A percentile compares a stretch with the other conserved stretches of the same genome.
Evolutionary conservation across 1,140 invertebrate species (phyloP).

Genomic region (Contarinia nasturtii): DNA sequence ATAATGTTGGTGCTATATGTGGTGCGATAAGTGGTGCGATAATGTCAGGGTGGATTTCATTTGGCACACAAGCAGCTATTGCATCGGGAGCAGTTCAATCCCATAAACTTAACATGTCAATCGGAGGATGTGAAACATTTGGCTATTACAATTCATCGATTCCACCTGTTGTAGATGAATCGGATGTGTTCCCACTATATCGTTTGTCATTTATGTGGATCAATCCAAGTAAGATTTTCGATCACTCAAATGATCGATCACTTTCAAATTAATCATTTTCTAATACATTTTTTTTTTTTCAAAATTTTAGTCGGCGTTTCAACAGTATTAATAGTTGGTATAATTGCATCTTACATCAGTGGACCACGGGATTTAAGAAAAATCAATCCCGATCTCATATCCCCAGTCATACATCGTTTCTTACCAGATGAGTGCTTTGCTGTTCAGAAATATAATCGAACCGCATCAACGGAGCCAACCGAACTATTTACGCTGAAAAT

Average conservation of each 20-base stretch:
- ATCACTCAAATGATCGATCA: too few relatives aligned
- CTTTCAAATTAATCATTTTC: conserved; percentile 9
- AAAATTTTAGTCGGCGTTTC: conserved; percentile 29
- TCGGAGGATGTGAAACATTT: conserved; percentile 17
- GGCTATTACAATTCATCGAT: conserved; percentile 9
- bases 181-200: conserved; percentile 43
- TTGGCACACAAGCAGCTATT: conserved; percentile 29
- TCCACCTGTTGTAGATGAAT: conserved; percentile 23
- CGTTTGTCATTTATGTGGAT: conserved; percentile 59
- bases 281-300: too few relatives aligned
- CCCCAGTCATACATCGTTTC: conserved; percentile 32
- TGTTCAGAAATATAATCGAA: background rate
- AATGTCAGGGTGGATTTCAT: conserved; percentile 31
- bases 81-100: conserved; percentile 23
- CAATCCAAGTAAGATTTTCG: conserved; percentile 26
- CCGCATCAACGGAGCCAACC: too few relatives aligned
- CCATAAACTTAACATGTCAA: conserved; percentile 23
- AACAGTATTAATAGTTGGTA: conserved; percentile 41
- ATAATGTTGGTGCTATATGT: conserved; percentile 37
- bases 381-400: conserved; percentile 37
- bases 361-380: conserved; percentile 33
- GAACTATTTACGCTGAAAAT: too few relatives aligned
- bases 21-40: conserved; percentile 34
- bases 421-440: background rate
- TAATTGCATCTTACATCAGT: conserved; percentile 43